phyloP scores from a whole-genome alignment of 2,797 vertebrate genomes.

The Agapornis canus region DNA sequence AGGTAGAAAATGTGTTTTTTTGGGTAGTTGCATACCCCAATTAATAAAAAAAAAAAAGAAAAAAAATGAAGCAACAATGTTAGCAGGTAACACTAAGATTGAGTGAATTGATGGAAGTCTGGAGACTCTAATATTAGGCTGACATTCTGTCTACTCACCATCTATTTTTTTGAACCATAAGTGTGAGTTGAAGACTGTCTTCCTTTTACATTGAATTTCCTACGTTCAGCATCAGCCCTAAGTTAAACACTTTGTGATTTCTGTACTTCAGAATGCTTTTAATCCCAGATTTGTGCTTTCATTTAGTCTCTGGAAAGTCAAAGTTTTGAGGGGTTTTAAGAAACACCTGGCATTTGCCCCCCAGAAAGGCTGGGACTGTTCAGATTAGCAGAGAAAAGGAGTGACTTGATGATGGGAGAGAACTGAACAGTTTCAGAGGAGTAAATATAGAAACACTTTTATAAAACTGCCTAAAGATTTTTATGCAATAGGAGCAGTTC shows the following conservation, averaged over 20 bases:
- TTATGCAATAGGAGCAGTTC: conserved; percentile 68
- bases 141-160: conserved; percentile 54
- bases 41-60: background rate
- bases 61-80: background rate
- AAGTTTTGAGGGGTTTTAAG: conserved; percentile 50
- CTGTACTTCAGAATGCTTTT: conserved; percentile 50
- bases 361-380: conserved; percentile 21
- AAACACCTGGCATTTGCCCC: conserved; percentile 4
- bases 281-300: conserved; percentile 26
- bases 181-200: conserved; percentile 47
- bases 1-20: conserved; percentile 3
- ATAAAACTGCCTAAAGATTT: conserved; percentile 68
- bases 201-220: conserved; percentile 49
- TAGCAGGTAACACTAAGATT: conserved; percentile 1
- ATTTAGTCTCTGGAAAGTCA: conserved; percentile 56
- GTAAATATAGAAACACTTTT: conserved; percentile 52
- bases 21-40: background rate
- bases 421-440: conserved; percentile 45
- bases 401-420: background rate
- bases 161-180: conserved; percentile 59
- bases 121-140: conserved; percentile 34
- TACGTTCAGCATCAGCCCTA: conserved; percentile 12
- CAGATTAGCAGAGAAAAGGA: conserved; percentile 24
- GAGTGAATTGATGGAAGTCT: conserved; percentile 16
- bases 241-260: conserved; percentile 17